Evolutionary conservation across 2,888 invertebrate genomes (phyloP), one percentile per base, ranked within the genome.

Genomic region (Trachelus tabidus): DNA sequence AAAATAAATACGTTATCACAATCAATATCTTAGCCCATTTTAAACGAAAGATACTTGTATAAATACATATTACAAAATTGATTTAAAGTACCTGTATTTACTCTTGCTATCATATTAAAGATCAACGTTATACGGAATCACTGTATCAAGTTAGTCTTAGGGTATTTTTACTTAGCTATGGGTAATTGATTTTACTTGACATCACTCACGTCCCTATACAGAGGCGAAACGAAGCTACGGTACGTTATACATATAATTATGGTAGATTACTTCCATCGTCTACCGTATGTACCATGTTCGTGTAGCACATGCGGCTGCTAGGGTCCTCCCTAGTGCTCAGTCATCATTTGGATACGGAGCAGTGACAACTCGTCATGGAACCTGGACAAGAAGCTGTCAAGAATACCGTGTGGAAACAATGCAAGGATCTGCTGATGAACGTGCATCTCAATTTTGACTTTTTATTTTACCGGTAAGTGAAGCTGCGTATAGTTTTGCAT

Each of bases 391-490:
- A 76, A n/a, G 30, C 74, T 33, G 69, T 35, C 33, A 69, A 35
- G 56, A 82, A 56, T 71, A 56, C 77, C 78, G 77, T 81, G 78
- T 88, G 88, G 88, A 83, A 76, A 15, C 81, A 80, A 15, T 75
- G 81, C 75, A 87, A 83, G 78, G 82, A 83, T 68, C 77, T 83
- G 3, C 75, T 86, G 33, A 76, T 83, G 3, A 80, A 85, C 75
- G 78, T 85, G 56, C 83, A 85, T 73, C 76, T 83, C n/a, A 83
- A 87, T 73, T 76, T 80, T 68, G 87, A 88, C 77, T 80, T 81
- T 73, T 83, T 88, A 76, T 88, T 88, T 80, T 85, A 88, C 73
- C 82, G 83, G 88, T 88, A 79, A 88, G 71, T 71, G 33, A 71
- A 31, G 15, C 12, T 23, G 71, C 31, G 31, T 9, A 31, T 12